Percentiles rank a stretch among this genome's conserved stretches.
Conservation (phyloP, 2,888 invertebrate species). For the Mylabris sibirica region DNA sequence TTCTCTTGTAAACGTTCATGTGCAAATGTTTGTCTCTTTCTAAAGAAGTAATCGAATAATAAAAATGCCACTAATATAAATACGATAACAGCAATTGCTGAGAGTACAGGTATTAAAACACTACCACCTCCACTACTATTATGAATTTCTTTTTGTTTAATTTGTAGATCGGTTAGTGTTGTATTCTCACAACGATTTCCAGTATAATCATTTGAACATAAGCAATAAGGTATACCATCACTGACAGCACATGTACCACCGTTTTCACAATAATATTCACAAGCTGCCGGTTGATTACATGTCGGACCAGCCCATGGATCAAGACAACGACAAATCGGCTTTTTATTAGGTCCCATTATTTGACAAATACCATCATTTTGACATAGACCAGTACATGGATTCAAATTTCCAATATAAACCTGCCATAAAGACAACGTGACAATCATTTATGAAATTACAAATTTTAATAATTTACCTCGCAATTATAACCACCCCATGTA, state of each 20-base stretch:
- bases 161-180: slow-evolving; percentile 19
- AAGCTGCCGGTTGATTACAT: slow-evolving; percentile 64
- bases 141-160: slow-evolving; percentile 19
- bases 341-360: slow-evolving; percentile 61
- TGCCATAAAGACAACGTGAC: slow-evolving; percentile 36
- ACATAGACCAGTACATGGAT: slow-evolving; percentile 69
- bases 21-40: slow-evolving; percentile 67
- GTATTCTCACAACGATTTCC: slow-evolving; percentile 62
- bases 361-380: slow-evolving; percentile 69
- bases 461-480: slow-evolving; percentile 59
- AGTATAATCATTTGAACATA: slow-evolving; percentile 60
- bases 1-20: slow-evolving; percentile 84
- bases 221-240: slow-evolving; percentile 57
- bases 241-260: slow-evolving; percentile 64
- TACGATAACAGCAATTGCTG: slow-evolving; percentile 47
- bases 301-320: slow-evolving; percentile 66
- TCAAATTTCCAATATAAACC: slow-evolving; percentile 65
- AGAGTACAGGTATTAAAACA: slow-evolving; percentile 45
- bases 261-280: slow-evolving; percentile 64
- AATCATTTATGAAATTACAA: neutral
- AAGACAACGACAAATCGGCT: slow-evolving; percentile 66
- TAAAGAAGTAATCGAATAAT: slow-evolving; percentile 50
- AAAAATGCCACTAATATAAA: slow-evolving; percentile 48
- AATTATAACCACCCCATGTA: slow-evolving; percentile 66
- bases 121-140: slow-evolving; percentile 32